Evolutionary conservation across 1,140 invertebrate species (phyloP).

Genomic region (Lepidotrigona ventralis): DNA sequence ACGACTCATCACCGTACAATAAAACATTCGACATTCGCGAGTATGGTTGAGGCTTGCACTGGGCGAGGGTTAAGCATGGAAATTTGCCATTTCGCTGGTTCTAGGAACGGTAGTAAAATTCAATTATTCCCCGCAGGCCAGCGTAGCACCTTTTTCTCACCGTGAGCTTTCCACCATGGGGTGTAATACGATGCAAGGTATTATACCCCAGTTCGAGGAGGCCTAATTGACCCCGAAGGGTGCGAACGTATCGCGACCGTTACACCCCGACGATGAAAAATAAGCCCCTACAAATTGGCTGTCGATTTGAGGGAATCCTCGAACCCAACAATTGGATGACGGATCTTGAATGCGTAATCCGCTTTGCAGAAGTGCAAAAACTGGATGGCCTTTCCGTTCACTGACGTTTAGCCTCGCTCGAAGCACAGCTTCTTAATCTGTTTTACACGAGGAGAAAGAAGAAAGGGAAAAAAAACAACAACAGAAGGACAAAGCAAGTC

Average conservation of each 20-base stretch:
- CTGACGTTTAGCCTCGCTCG: not conserved
- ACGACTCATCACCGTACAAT: not conserved
- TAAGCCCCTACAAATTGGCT: conserved; percentile 46
- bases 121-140: conserved; percentile 36
- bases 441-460: not conserved
- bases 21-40: not conserved
- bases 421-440: not conserved
- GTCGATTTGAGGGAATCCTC: conserved; percentile 38
- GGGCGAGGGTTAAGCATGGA: not conserved
- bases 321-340: conserved; percentile 22
- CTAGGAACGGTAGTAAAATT: conserved; percentile 3
- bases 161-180: conserved; percentile 13
- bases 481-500: not conserved
- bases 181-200: conserved; percentile 59
- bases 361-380: conserved; percentile 31
- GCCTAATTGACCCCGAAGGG: conserved; percentile 64
- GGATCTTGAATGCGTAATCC: conserved; percentile 21
- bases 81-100: conserved; percentile 21
- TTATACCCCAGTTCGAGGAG: conserved; percentile 56
- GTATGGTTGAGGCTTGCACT: not conserved
- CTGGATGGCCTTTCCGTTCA: not conserved
- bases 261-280: conserved; percentile 47
- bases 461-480: no score
- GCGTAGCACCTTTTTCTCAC: conserved; percentile 17
- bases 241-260: conserved; percentile 58